Percentiles rank a stretch among this genome's conserved stretches.
These are phyloP conservation scores for Isichthys henryi DNA, from an alignment of 2,113 vertebrate species.

Conservation along the genomic window DNA sequence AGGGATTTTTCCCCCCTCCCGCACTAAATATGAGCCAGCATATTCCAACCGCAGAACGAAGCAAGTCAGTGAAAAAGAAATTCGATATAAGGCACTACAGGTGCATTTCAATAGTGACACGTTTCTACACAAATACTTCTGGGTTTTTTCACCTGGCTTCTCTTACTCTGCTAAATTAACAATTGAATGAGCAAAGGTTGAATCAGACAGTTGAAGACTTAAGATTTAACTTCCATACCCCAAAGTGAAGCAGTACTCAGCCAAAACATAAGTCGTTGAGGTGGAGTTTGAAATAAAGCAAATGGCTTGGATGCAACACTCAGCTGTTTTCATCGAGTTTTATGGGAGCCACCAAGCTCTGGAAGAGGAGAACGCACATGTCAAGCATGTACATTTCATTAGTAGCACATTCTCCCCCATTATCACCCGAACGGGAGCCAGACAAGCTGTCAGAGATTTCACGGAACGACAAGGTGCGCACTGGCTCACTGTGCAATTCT, in stretches of 20 bases:
- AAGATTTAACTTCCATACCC: neutral
- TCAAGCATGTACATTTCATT: neutral
- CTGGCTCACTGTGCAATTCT: neutral
- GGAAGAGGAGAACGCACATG: neutral
- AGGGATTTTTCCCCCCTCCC: neutral
- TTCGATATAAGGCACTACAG: neutral
- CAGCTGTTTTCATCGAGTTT: neutral
- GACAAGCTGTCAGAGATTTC: neutral
- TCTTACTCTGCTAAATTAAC: neutral
- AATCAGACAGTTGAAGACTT: neutral
- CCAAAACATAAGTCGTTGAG: neutral
- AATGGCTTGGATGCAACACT: neutral
- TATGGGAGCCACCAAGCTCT: neutral
- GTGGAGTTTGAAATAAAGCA: neutral
- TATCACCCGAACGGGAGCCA: neutral
- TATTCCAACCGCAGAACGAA: neutral
- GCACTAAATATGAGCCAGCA: neutral
- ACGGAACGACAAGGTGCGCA: neutral
- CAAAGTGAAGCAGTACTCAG: neutral
- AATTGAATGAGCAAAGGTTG: neutral
- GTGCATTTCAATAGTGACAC: neutral
- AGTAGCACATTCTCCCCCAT: neutral
- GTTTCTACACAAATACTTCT: neutral
- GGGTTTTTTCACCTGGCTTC: neutral
- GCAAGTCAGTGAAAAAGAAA: neutral